Base-by-base conservation (phyloP, 2,113 vertebrate species). In the Noturus placidus region DNA sequence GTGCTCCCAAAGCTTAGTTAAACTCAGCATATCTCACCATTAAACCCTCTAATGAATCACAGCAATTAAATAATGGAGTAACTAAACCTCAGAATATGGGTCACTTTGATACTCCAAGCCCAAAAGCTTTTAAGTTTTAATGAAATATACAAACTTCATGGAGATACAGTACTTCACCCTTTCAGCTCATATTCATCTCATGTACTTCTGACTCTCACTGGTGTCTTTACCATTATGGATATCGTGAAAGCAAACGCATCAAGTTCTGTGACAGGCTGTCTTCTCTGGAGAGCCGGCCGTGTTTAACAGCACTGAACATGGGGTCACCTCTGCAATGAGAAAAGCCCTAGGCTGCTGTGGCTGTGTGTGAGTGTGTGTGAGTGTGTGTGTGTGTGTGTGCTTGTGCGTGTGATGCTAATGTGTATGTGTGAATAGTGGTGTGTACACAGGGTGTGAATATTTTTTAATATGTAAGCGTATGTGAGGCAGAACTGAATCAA, bases 401-500 rank as follows among this genome's bases (percentile, higher is more conserved):
- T 30, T 15, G 33, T 83, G 59, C 77, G 85, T 80, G 65, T 83
- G 27, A 46, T 76, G 72, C 20, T 50, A 76, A 76, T 42, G 61
- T 56, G 2, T 54, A 83, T 63, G 50, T 82, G 88, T 61, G 81
- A 77, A 86, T 70, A 80, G 61, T 88, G 87, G 72, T 50, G 72
- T 33, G 56, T 85, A 87, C 77, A 84, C 59, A 84, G 38, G 46
- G 78, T 63, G 70, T 78, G 33, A 81, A 50, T 86, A 82, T 89
- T 87, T 90, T 81, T 84, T 50, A 70, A 86, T 46, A 22, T 63
- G 6, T 46, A 81, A 84, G 65, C 81, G 67, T 22, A 65, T 52
- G 61, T 42, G 87, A 83, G 33, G 72, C 63, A 76, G 81, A 91
- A 82, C 81, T 76, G 86, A 91, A 92, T 86, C 83, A 89, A 92